Percentiles rank a stretch among this genome's conserved stretches.
Evolutionary conservation across 2,888 invertebrate species (phyloP).

Genomic region (Plemyria rubiginata): DNA sequence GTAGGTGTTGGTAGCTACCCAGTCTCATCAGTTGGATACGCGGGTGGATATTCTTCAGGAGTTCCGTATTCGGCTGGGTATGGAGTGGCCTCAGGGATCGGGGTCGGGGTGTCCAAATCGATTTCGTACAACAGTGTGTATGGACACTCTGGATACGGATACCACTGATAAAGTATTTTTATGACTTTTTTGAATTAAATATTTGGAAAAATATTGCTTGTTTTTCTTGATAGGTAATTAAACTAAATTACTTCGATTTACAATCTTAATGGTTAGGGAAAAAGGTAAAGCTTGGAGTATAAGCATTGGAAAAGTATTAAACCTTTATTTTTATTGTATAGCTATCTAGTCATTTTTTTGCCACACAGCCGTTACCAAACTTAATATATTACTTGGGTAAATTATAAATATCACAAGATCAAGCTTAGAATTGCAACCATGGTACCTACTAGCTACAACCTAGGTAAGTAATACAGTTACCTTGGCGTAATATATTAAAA

Average conservation of each 20-base stretch:
- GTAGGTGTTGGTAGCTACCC: slow-evolving; percentile 23
- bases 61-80: slow-evolving; percentile 21
- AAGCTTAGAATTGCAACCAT: neutral
- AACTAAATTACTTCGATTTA: too few relatives aligned
- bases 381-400: neutral
- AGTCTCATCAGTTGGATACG: slow-evolving; percentile 8
- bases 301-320: neutral
- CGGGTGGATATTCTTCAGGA: slow-evolving; percentile 24
- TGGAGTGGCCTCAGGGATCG: slow-evolving; percentile 22
- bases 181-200: slow-evolving; percentile 15
- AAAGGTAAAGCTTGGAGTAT: neutral
- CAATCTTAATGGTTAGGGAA: neutral
- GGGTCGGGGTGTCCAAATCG: slow-evolving; percentile 31
- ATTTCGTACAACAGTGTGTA: slow-evolving; percentile 35
- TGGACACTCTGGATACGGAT: slow-evolving; percentile 14
- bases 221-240: slow-evolving; percentile 1
- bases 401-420: neutral
- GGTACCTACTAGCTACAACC: neutral
- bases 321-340: neutral
- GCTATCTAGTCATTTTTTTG: neutral
- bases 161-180: slow-evolving; percentile 20
- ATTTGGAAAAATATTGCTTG: slow-evolving; percentile 15
- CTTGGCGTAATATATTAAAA: neutral
- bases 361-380: slow-evolving; percentile 1
- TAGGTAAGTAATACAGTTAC: neutral